Conservation (phyloP, 2,888 invertebrate species). For the Thalpophila matura region DNA sequence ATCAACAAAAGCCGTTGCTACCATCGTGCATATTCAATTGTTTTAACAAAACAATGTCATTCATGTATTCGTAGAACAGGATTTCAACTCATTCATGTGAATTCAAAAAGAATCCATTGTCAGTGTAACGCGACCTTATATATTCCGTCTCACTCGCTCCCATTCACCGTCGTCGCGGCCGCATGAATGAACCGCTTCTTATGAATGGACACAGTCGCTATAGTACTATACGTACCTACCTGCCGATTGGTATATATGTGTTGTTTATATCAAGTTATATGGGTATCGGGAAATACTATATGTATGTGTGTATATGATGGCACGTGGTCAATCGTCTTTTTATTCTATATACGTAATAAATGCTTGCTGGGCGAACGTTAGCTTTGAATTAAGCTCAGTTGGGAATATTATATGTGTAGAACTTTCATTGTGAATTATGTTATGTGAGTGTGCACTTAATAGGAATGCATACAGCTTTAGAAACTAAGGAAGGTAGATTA, state of each 20-base stretch:
- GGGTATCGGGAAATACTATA: slow-evolving; percentile 68
- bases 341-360: slow-evolving; percentile 73
- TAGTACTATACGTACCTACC: slow-evolving; percentile 87
- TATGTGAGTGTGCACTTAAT: too few species aligned
- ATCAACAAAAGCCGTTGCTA: slow-evolving; percentile 64
- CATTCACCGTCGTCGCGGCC: slow-evolving; percentile 85
- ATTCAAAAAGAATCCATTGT: slow-evolving; percentile 81
- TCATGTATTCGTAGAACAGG: slow-evolving; percentile 83
- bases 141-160: slow-evolving; percentile 85
- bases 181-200: slow-evolving; percentile 90
- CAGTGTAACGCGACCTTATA: slow-evolving; percentile 86
- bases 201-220: slow-evolving; percentile 88
- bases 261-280: slow-evolving; percentile 81
- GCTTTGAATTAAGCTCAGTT: slow-evolving; percentile 54
- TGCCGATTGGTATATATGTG: slow-evolving; percentile 71
- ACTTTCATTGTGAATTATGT: slow-evolving; percentile 40
- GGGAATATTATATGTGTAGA: slow-evolving; percentile 26
- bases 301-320: slow-evolving; percentile 73
- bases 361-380: slow-evolving; percentile 63
- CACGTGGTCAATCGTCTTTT: slow-evolving; percentile 82
- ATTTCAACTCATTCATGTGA: slow-evolving; percentile 81
- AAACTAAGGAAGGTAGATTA: slow-evolving; percentile 4
- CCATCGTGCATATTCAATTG: slow-evolving; percentile 77
- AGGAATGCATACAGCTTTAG: neutral
- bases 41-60: slow-evolving; percentile 83